A percentile compares a stretch with the other conserved stretches of the same genome.
Evolutionary conservation across 2,113 vertebrate genomes (phyloP).

Genomic region (Microtus montanus): DNA sequence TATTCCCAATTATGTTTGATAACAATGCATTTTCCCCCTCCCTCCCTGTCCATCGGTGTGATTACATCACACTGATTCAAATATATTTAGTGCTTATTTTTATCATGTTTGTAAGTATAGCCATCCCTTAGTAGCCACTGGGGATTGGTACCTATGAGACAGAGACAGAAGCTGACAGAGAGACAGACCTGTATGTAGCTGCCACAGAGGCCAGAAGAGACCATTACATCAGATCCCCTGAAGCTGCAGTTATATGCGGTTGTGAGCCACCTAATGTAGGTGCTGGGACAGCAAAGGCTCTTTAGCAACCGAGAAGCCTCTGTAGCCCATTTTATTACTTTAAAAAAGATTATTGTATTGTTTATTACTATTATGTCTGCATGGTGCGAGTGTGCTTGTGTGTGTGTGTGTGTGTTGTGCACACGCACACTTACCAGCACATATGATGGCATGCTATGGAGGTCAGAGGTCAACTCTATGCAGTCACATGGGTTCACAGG

Average conservation of each 20-base stretch:
- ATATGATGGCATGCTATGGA: background rate
- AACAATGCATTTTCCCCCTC: background rate
- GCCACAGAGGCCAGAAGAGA: background rate
- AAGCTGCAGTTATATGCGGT: background rate
- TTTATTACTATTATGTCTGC: background rate
- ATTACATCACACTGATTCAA: background rate
- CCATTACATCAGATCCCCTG: background rate
- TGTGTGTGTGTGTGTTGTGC: background rate
- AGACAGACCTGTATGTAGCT: background rate
- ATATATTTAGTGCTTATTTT: conserved; percentile 11
- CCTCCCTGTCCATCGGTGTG: background rate
- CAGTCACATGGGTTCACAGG: background rate
- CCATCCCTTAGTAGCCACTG: background rate
- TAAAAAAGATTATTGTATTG: background rate
- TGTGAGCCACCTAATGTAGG: background rate
- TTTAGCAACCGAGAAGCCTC: background rate
- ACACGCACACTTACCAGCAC: accelerated
- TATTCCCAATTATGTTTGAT: background rate
- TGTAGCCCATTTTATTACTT: background rate
- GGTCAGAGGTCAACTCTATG: background rate
- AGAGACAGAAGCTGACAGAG: background rate
- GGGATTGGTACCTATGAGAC: background rate
- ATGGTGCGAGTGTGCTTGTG: background rate
- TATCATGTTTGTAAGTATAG: background rate
- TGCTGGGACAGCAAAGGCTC: background rate